Percentiles rank a stretch among this genome's conserved stretches.
These are phyloP conservation scores for Acheta domesticus DNA, from an alignment of 2,888 invertebrate species.

Conservation along the genomic window DNA sequence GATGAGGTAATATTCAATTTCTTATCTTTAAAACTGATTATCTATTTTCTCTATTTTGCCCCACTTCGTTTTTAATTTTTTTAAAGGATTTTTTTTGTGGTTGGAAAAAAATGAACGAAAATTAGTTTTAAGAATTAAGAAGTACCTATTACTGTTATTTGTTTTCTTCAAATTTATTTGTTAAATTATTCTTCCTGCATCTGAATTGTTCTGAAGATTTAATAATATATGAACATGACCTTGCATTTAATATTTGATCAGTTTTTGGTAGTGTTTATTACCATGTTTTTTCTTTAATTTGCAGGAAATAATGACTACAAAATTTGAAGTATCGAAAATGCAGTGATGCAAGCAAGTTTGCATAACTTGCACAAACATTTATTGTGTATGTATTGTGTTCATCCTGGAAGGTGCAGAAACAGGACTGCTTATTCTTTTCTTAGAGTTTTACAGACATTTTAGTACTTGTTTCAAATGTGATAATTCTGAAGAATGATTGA, in stretches of 20 bases:
- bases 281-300: conserved; percentile 24
- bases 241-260: too few relatives aligned
- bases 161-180: too few relatives aligned
- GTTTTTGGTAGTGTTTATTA: too few relatives aligned
- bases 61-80: too few relatives aligned
- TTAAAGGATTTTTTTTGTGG: too few relatives aligned
- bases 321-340: conserved; percentile 87
- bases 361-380: not conserved
- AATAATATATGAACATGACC: too few relatives aligned
- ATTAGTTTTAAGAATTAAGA: too few relatives aligned
- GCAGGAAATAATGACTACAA: conserved; percentile 73
- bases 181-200: too few relatives aligned
- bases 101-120: too few relatives aligned
- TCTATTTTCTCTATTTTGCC: too few relatives aligned
- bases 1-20: conserved; percentile 55
- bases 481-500: not conserved
- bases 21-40: conserved; percentile 3
- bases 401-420: not conserved
- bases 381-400: not conserved
- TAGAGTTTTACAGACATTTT: conserved; percentile 8
- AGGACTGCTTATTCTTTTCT: not conserved
- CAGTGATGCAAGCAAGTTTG: conserved; percentile 53
- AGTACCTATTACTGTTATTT: too few relatives aligned
- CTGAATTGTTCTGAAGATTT: too few relatives aligned
- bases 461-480: conserved; percentile 3